phyloP scores from a whole-genome alignment of 2,888 invertebrate genomes.

The Rotaria magnacalcarata region DNA sequence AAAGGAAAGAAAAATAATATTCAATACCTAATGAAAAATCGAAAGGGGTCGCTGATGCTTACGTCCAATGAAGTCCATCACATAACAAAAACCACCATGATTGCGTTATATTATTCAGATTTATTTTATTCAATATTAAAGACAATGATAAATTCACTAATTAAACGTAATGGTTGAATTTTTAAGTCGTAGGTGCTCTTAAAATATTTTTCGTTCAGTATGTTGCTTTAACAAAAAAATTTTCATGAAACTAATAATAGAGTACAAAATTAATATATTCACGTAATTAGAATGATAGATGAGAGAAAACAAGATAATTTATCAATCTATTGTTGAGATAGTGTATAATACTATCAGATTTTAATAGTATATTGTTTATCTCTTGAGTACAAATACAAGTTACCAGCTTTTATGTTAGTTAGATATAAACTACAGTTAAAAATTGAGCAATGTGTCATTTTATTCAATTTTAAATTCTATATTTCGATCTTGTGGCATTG shows the following conservation, averaged over 20 bases:
- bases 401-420: background rate
- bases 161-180: too few relatives aligned
- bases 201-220: too few relatives aligned
- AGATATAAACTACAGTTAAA: too few relatives aligned
- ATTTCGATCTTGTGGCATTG: too few relatives aligned
- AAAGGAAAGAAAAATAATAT: background rate
- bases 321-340: background rate
- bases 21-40: background rate
- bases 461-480: too few relatives aligned
- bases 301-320: background rate
- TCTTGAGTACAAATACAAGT: background rate
- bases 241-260: too few relatives aligned
- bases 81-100: background rate
- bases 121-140: background rate
- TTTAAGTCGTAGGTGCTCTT: too few relatives aligned
- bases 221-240: too few relatives aligned
- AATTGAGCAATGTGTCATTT: too few relatives aligned
- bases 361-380: background rate
- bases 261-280: too few relatives aligned
- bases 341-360: background rate
- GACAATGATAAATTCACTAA: background rate
- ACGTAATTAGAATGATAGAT: too few relatives aligned
- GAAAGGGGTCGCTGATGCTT: background rate
- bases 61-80: background rate
- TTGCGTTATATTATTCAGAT: background rate